Conservation (phyloP, 2,797 vertebrate genomes). For the Thaleichthys pacificus region DNA sequence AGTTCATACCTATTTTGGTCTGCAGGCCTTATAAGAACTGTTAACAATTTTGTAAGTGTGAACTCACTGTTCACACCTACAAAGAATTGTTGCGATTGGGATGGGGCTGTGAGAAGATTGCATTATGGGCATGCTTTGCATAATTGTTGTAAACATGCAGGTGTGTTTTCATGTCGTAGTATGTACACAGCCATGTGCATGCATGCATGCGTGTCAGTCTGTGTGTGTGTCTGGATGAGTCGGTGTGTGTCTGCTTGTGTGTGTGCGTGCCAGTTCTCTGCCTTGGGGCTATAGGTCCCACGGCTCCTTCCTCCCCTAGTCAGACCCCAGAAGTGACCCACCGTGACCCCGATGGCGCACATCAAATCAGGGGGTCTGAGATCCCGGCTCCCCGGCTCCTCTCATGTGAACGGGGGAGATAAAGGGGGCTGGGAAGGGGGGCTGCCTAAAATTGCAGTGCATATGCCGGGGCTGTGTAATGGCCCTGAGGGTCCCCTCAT, state of each 20-base stretch:
- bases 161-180: not conserved
- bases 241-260: constrained; percentile 11
- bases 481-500: constrained; percentile 61
- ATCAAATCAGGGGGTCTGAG: constrained; percentile 52
- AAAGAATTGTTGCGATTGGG: too few species aligned
- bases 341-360: constrained; percentile 48
- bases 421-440: constrained; percentile 16
- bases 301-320: constrained; percentile 13
- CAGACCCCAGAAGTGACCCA: constrained; percentile 56
- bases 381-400: constrained; percentile 18
- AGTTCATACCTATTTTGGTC: constrained; percentile 9
- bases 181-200: constrained; percentile 21
- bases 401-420: constrained; percentile 54
- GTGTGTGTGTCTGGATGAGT: not conserved
- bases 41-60: too few species aligned
- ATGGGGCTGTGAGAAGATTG: too few species aligned
- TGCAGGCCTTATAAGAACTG: not conserved
- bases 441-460: constrained; percentile 59
- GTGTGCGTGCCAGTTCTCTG: constrained; percentile 43
- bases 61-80: too few species aligned
- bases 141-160: not conserved
- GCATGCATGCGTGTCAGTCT: constrained; percentile 9
- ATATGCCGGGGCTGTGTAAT: constrained; percentile 73
- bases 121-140: too few species aligned
- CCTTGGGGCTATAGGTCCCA: constrained; percentile 45